Base-by-base conservation (phyloP, 2,797 vertebrate species). In the Arnoldichthys spilopterus region DNA sequence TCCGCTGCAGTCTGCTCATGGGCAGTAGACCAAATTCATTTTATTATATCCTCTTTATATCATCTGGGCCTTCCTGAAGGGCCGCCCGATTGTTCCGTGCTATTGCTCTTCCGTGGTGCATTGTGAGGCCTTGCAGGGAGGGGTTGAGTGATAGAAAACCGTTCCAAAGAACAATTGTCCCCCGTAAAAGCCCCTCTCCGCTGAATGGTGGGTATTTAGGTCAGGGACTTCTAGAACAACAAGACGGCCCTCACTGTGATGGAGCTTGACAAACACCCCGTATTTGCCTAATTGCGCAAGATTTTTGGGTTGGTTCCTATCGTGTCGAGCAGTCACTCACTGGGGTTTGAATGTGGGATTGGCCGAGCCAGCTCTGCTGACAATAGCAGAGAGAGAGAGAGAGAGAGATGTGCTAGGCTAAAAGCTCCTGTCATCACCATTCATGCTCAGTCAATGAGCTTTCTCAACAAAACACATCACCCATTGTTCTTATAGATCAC, bases 211-310 rank as follows among this genome's bases (percentile, higher is more conserved):
- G 82, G 78, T 71, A 92, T 92, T 81, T 91, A 87, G 92, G 92
- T 94, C 91, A 92, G 54, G 91, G 71, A 82, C 76, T 85, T 87
- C 87, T 88, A 87, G 88, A 90, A 90, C 89, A 91, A 92, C 85
- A 84, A 87, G 79, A 84, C 76, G 67, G 73, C 85, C 77, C 81
- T 62, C 28, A 49, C 64, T 78, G 77, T 78, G 71, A 71, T 58
- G n/a, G 47, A 37, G 68, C 61, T 76, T 76, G 59, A 78, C 72
- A 73, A 56, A 67, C 26, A 28, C 22, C 72, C 67, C 18, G 22
- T 15, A 15, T 22, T 37, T 13, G 4, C 20, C 61, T 79, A 64
- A 78, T 71, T 64, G 67, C 77, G 70, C 69, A 24, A 47, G 26
- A 67, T 51, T 1, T 8, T 75, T 53, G 78, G 71, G 75, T 53